A percentile compares a stretch with the other conserved stretches of the same genome.
These are phyloP conservation scores for Athetis lepigone DNA, from an alignment of 2,888 invertebrate genomes.

Conservation along the genomic window DNA sequence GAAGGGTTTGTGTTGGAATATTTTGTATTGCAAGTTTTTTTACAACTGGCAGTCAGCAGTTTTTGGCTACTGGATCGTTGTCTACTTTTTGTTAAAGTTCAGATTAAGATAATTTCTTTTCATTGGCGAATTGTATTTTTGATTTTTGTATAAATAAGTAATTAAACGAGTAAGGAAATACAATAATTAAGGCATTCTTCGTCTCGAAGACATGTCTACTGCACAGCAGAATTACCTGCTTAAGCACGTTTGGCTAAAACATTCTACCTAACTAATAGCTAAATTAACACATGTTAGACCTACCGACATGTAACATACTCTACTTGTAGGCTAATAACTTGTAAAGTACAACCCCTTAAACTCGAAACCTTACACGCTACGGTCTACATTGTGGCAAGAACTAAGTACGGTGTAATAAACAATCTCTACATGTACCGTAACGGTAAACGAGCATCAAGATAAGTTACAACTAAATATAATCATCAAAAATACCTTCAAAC, in stretches of 20 bases:
- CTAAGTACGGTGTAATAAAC: conserved; percentile 6
- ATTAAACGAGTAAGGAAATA: neutral
- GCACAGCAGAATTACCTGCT: neutral
- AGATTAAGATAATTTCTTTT: neutral
- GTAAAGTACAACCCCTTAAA: conserved; percentile 21
- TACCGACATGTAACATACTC: neutral
- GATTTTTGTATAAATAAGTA: neutral
- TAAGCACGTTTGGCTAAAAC: neutral
- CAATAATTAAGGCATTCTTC: neutral
- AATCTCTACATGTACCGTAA: conserved; percentile 15
- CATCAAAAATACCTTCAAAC: conserved; percentile 42
- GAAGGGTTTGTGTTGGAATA: neutral
- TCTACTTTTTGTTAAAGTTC: neutral
- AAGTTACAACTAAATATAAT: conserved; percentile 45
- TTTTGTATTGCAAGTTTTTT: neutral
- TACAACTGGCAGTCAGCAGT: neutral
- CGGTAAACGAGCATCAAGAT: conserved; percentile 44
- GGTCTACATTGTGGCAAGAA: conserved; percentile 12
- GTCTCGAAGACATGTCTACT: neutral
- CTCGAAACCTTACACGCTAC: conserved; percentile 42
- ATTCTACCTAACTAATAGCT: neutral
- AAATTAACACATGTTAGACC: conserved; percentile 9
- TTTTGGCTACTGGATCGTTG: neutral
- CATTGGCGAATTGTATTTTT: neutral
- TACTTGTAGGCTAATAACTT: conserved; percentile 18